These are phyloP conservation scores for Thomomys bottae DNA, from an alignment of 2,113 vertebrate species.

Conservation along the genomic window DNA sequence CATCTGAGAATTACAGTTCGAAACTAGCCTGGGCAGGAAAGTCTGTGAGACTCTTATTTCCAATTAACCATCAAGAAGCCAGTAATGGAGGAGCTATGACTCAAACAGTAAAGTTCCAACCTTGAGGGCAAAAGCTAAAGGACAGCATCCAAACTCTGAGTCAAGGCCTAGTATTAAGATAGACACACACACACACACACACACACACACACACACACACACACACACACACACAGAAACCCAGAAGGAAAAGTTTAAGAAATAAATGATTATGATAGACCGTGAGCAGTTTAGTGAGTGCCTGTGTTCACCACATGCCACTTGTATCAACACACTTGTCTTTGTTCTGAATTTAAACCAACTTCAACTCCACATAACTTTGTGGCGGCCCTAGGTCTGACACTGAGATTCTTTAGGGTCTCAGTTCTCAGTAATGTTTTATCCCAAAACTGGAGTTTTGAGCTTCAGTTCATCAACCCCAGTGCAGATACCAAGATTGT, in stretches of 20 bases:
- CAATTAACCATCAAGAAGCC: too few relatives aligned
- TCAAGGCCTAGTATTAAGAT: too few relatives aligned
- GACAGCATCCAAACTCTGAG: too few relatives aligned
- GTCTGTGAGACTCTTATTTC: too few relatives aligned
- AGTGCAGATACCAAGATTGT: neutral
- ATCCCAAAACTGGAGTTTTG: neutral
- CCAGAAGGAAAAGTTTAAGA: too few relatives aligned
- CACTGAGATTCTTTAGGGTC: neutral
- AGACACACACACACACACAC: too few relatives aligned
- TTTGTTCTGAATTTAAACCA: neutral
- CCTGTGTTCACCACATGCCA: neutral
- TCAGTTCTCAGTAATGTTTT: neutral
- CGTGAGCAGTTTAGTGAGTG: neutral
- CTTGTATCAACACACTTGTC: neutral
- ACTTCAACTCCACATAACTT: neutral
- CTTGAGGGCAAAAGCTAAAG: too few relatives aligned
- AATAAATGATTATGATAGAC: neutral
- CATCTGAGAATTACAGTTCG: too few relatives aligned
- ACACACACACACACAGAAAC: neutral
- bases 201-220: too few relatives aligned
- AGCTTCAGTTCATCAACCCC: neutral
- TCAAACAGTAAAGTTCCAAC: too few relatives aligned
- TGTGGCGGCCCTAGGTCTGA: neutral
- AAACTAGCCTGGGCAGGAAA: too few relatives aligned
- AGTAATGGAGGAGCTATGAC: too few relatives aligned